Evolutionary conservation across 2,888 invertebrate genomes (phyloP).

Genomic region (Eupithecia inturbata): DNA sequence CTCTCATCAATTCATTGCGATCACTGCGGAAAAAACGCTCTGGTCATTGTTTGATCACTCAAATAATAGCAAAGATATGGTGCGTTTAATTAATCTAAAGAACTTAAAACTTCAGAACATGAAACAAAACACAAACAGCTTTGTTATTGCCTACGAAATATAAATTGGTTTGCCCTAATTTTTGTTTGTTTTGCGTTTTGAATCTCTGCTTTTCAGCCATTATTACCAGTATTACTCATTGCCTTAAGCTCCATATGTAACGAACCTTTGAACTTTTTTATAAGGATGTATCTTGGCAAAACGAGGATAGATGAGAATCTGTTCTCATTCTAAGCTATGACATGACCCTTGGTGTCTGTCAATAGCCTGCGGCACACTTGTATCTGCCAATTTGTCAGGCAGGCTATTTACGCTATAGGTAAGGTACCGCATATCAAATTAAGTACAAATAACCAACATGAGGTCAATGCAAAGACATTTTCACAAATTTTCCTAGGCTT

Average conservation of each 20-base stretch:
- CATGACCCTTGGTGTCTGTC: not conserved
- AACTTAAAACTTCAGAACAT: not conserved
- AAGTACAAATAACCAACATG: too few species aligned
- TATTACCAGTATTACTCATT: not conserved
- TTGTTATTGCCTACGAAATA: not conserved
- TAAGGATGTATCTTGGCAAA: not conserved
- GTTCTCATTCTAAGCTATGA: not conserved
- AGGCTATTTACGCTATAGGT: too few species aligned
- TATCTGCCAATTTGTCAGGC: too few species aligned
- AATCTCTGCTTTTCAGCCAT: not conserved
- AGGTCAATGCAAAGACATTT: too few species aligned
- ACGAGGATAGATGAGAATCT: not conserved
- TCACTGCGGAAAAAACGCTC: conserved; percentile 80
- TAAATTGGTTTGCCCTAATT: not conserved
- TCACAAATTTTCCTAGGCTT: too few species aligned
- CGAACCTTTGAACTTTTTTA: not conserved
- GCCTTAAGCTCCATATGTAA: too few species aligned
- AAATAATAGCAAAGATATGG: not conserved
- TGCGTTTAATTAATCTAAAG: not conserved
- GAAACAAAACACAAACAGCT: not conserved
- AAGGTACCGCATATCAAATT: too few species aligned
- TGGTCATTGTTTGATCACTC: not conserved
- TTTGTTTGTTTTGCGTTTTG: not conserved
- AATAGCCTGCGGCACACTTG: too few species aligned
- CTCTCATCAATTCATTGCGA: conserved; percentile 92